phyloP scores from a whole-genome alignment of 2,113 vertebrate genomes.

The Actinemys pallida region DNA sequence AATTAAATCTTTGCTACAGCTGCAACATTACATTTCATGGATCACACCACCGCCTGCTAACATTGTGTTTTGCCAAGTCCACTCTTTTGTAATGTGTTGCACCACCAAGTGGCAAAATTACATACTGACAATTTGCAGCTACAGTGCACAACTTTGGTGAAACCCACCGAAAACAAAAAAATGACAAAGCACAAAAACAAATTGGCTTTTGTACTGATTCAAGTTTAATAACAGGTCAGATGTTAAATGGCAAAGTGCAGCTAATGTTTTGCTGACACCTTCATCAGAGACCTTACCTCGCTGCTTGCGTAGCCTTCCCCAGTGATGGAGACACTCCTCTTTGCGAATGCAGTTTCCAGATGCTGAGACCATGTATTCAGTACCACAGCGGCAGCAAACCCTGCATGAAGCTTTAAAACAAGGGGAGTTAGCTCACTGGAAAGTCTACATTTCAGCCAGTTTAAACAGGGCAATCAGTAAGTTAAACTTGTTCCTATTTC shows the following conservation, averaged over 20 bases:
- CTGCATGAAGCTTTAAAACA: constrained; percentile 84
- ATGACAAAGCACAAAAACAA: not conserved
- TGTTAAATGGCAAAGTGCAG: not conserved
- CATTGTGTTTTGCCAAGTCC: not conserved
- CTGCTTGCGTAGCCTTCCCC: constrained; percentile 91
- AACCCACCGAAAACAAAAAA: not conserved
- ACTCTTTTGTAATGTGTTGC: not conserved
- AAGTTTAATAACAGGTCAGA: fast-evolving
- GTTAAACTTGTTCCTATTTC: not conserved
- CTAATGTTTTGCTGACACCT: fast-evolving
- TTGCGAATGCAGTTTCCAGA: constrained; percentile 89
- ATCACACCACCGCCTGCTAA: not conserved
- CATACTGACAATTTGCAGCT: not conserved
- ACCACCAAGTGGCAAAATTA: constrained; percentile 6
- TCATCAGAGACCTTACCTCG: constrained; percentile 78
- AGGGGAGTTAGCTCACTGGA: not conserved
- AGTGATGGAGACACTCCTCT: constrained; percentile 94
- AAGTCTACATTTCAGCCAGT: not conserved
- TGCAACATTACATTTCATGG: not conserved
- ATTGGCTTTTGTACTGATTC: not conserved
- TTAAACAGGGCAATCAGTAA: not conserved
- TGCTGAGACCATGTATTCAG: constrained; percentile 88
- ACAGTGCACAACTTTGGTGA: fast-evolving
- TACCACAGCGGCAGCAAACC: constrained; percentile 93
- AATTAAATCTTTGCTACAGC: not conserved